Percentiles rank a stretch among this genome's conserved stretches.
These are phyloP conservation scores for Macrotrachela quadricornifera DNA, from an alignment of 1,140 invertebrate genomes.

Conservation along the genomic window DNA sequence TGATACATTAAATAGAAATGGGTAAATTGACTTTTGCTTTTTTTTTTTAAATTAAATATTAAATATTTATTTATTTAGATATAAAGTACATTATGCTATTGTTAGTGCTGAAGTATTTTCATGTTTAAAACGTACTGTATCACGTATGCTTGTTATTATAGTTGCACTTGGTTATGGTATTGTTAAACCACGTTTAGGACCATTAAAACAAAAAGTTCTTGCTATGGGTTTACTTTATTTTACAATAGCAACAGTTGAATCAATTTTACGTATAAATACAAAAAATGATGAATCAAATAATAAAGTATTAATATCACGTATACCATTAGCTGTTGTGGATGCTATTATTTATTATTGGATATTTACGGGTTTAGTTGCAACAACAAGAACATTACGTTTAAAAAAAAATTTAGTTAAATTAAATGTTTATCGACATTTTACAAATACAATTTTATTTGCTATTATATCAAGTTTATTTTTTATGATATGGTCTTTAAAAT, in stretches of 20 bases:
- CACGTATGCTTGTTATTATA: slow-evolving; percentile 73
- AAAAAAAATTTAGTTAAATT: slow-evolving; percentile 55
- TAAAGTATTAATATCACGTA: slow-evolving; percentile 45
- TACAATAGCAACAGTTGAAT: slow-evolving; percentile 53
- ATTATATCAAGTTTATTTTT: slow-evolving; percentile 65
- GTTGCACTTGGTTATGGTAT: slow-evolving; percentile 81
- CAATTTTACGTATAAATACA: slow-evolving; percentile 48
- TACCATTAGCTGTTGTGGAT: slow-evolving; percentile 45
- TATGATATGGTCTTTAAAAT: slow-evolving; percentile 70
- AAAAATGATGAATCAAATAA: slow-evolving; percentile 42
- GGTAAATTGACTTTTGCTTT: slow-evolving; percentile 26
- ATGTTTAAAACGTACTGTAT: slow-evolving; percentile 62
- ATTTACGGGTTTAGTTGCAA: slow-evolving; percentile 54
- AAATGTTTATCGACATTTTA: slow-evolving; percentile 70
- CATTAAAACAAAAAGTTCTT: slow-evolving; percentile 61
- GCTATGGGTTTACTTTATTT: slow-evolving; percentile 59
- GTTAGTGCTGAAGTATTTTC: slow-evolving; percentile 61
- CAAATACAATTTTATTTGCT: slow-evolving; percentile 68
- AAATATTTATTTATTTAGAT: not conserved
- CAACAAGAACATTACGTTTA: slow-evolving; percentile 60
- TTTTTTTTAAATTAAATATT: not conserved
- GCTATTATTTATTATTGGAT: slow-evolving; percentile 48
- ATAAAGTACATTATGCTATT: no score
- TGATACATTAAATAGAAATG: slow-evolving; percentile 51
- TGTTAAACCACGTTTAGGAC: slow-evolving; percentile 66